phyloP scores from a whole-genome alignment of 2,797 vertebrate species.

The Champsocephalus gunnari region DNA sequence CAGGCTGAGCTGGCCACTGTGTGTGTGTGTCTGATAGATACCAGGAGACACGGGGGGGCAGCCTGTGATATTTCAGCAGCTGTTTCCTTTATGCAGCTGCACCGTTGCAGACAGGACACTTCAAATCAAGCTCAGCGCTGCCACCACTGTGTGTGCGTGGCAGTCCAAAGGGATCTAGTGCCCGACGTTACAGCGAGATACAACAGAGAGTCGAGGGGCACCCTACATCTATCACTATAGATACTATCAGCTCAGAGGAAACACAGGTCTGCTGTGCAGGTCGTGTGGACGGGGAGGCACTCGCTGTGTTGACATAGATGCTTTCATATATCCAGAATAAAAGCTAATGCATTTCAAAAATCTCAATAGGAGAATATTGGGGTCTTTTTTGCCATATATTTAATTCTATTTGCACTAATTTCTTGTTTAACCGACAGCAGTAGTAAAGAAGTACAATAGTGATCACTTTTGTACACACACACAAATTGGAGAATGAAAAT shows the following conservation, averaged over 20 bases:
- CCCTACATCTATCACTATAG: constrained; percentile 63
- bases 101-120: constrained; percentile 78
- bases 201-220: constrained; percentile 53
- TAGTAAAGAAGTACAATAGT: too few relatives aligned
- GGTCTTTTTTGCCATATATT: fast-evolving
- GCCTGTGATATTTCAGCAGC: constrained; percentile 81
- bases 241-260: constrained; percentile 54
- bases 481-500: too few relatives aligned
- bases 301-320: constrained; percentile 9
- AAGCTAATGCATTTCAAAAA: neutral
- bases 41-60: constrained; percentile 62
- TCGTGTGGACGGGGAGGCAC: constrained; percentile 2
- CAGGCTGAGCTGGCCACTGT: constrained; percentile 55
- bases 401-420: neutral
- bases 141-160: constrained; percentile 50
- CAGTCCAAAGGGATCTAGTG: constrained; percentile 56
- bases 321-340: neutral
- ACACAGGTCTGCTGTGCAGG: constrained; percentile 35
- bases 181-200: constrained; percentile 36
- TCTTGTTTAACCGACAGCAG: too few relatives aligned
- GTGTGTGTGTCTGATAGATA: constrained; percentile 63
- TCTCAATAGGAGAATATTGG: neutral
- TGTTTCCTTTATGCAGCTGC: constrained; percentile 83
- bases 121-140: constrained; percentile 74
- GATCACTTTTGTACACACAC: too few relatives aligned